These are phyloP conservation scores for Poeciliopsis gracilis DNA, from an alignment of 2,797 vertebrate species.

Conservation along the genomic window DNA sequence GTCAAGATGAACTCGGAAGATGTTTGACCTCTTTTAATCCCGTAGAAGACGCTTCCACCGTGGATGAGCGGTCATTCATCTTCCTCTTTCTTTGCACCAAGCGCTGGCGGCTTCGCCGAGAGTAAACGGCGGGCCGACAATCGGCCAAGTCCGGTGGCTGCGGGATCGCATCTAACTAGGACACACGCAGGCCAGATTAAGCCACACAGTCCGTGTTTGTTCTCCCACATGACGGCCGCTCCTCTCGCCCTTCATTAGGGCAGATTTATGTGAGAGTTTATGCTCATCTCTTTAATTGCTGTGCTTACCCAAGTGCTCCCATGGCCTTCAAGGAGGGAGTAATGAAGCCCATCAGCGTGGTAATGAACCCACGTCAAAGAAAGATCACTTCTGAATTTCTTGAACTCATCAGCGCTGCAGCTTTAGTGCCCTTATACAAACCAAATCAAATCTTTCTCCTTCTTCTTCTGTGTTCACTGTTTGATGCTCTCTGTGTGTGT, in stretches of 20 bases:
- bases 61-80: constrained; percentile 60
- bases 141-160: constrained; percentile 51
- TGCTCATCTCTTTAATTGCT: constrained; percentile 76
- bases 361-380: constrained; percentile 78
- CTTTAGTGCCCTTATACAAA: constrained; percentile 48
- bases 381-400: constrained; percentile 69
- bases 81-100: constrained; percentile 46
- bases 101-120: constrained; percentile 45
- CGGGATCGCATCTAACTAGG: constrained; percentile 62
- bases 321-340: constrained; percentile 72
- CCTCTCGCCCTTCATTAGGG: constrained; percentile 76
- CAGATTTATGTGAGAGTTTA: constrained; percentile 77
- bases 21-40: constrained; percentile 66
- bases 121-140: constrained; percentile 59
- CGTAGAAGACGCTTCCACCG: constrained; percentile 47
- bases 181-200: constrained; percentile 70
- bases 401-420: constrained; percentile 38
- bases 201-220: constrained; percentile 68
- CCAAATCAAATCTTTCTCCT: constrained; percentile 50
- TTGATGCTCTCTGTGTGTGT: background rate
- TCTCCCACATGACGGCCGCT: constrained; percentile 62
- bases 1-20: constrained; percentile 40
- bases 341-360: constrained; percentile 75
- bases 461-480: constrained; percentile 31
- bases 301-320: constrained; percentile 79